Evolutionary conservation across 2,113 vertebrate species (phyloP).

Genomic region (Mormyrus lacerda): DNA sequence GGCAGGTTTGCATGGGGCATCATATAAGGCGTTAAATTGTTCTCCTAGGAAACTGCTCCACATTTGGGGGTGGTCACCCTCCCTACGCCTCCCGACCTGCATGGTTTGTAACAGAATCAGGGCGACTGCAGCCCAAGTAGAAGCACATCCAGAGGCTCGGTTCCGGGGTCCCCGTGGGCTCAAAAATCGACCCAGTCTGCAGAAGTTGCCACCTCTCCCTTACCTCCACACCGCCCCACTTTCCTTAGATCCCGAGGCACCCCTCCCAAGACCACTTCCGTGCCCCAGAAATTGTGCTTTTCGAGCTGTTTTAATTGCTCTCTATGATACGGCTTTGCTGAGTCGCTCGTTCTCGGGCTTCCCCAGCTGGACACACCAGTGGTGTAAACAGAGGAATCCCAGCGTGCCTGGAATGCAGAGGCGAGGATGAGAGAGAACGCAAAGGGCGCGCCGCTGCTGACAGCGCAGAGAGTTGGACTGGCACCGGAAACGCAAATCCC

Average conservation of each 20-base stretch:
- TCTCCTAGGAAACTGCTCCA: neutral
- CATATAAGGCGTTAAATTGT: neutral
- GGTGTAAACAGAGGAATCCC: neutral
- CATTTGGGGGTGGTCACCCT: neutral
- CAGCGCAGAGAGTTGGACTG: neutral
- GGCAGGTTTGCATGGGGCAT: neutral
- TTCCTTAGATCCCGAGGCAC: neutral
- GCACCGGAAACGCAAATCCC: neutral
- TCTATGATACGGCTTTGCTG: neutral
- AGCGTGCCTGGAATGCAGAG: neutral
- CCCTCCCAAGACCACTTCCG: neutral
- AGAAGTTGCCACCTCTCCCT: neutral
- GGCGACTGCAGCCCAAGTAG: neutral
- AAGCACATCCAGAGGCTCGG: neutral
- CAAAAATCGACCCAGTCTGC: neutral
- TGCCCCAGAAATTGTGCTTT: neutral
- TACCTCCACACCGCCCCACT: neutral
- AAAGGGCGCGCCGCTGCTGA: neutral
- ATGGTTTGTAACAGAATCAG: neutral
- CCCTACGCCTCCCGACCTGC: neutral
- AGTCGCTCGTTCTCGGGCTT: neutral
- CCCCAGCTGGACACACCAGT: neutral
- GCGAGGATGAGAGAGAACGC: neutral
- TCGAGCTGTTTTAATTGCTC: neutral
- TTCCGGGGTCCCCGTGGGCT: neutral